Base-by-base conservation (phyloP, 2,113 vertebrate species). In the Narcine bancroftii region DNA sequence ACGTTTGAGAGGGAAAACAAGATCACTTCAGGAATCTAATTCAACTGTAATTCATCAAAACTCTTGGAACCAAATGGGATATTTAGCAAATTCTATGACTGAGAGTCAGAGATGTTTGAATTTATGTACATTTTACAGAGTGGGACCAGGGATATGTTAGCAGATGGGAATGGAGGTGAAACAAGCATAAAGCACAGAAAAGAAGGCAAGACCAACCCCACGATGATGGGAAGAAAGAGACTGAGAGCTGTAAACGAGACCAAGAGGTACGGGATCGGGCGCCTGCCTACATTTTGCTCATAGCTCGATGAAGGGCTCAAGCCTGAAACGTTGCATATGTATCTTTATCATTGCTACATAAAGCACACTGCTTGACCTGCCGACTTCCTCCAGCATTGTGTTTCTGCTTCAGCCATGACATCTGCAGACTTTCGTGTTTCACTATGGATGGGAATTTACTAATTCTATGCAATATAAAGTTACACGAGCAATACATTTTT, bases 1-100 rank as follows among this genome's bases (percentile, higher is more conserved):
- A 66, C 75, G 39, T 94, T 65, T 45, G 69, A 81, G 66, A 72
- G 65, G 65, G n/a, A 81, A 83, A 50, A 65, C 47, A 92, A 71
- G 39, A 79, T 65, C 65, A 17, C 50, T n/a, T 10, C 71, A 92
- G 93, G 0, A 47, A 26, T 47, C 19, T 66, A 92, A 92, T 3
- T 69, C 33, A 39, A 92, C 11, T 2, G 9, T 47, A 56, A 53
- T 53, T 73, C 29, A 17, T 50, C 56, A 73, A 72, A 53, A 89
- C 83, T 47, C 50, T 24, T 5, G 50, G 13, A n/a, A 72, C 71
- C 83, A 65, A 92, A 77, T 63, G 75, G 13, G 60, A 85, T 24
- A 93, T 92, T 56, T 24, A 26, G 19, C 21, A 1, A 63, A 3
- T 4, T 39, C 56, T 33, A 92, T 10, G 66, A 24, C 36, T 92